These are phyloP conservation scores for Coenonympha arcania DNA, from an alignment of 2,888 invertebrate species.

Conservation along the genomic window DNA sequence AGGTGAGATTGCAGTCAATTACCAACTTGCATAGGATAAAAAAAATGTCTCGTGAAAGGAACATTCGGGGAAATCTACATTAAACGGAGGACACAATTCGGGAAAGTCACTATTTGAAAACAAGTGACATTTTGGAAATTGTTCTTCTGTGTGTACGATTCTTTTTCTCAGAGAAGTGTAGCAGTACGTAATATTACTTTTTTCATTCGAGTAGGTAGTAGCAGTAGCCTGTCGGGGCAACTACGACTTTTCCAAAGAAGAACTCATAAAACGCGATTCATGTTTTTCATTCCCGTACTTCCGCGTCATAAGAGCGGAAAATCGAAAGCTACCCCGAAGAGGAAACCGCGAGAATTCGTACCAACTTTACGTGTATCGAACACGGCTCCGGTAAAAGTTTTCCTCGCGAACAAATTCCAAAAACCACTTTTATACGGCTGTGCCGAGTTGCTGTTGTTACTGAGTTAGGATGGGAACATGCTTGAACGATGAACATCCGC, in stretches of 20 bases:
- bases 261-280: background rate
- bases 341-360: conserved; percentile 16
- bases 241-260: background rate
- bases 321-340: conserved; percentile 10
- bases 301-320: conserved; percentile 5
- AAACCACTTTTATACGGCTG: conserved; percentile 3
- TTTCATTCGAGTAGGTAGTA: background rate
- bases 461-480: background rate
- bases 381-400: conserved; percentile 3
- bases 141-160: no score
- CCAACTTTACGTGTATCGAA: conserved; percentile 12
- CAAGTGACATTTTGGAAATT: no score
- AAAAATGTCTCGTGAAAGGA: no score
- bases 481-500: no score
- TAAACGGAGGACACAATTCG: no score
- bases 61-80: no score
- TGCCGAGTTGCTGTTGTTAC: background rate
- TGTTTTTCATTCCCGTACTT: background rate
- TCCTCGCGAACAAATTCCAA: conserved; percentile 3
- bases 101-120: no score
- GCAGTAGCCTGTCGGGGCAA: no score
- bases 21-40: no score
- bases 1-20: no score
- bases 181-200: no score
- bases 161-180: no score